These are phyloP conservation scores for Zootoca vivipara DNA, from an alignment of 2,113 vertebrate genomes.

Conservation along the genomic window DNA sequence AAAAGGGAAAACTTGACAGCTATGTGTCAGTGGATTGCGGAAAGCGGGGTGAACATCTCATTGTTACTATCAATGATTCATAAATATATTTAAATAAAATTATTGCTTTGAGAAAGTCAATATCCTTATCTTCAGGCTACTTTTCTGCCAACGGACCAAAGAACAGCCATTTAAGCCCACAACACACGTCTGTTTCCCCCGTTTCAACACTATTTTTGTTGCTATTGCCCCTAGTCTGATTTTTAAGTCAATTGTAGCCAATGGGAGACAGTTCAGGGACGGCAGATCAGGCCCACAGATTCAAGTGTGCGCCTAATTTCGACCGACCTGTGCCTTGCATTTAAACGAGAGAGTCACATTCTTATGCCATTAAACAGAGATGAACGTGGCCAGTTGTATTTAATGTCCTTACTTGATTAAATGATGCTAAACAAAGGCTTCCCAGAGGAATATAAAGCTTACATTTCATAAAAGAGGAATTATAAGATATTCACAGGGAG, in stretches of 20 bases:
- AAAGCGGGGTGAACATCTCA: slow-evolving; percentile 25
- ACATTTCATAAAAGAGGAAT: slow-evolving; percentile 74
- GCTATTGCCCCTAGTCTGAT: neutral
- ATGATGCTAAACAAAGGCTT: slow-evolving; percentile 79
- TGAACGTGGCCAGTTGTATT: slow-evolving; percentile 72
- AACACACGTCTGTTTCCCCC: neutral
- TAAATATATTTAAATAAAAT: neutral
- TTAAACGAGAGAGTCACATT: slow-evolving; percentile 46
- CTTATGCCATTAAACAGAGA: slow-evolving; percentile 73
- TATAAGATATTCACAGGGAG: slow-evolving; percentile 71
- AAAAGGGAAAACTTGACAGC: no score
- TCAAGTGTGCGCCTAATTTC: slow-evolving; percentile 60
- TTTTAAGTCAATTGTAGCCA: neutral
- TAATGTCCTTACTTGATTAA: slow-evolving; percentile 76
- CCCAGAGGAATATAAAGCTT: slow-evolving; percentile 78
- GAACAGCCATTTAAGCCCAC: neutral
- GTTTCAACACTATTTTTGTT: neutral
- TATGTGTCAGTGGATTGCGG: slow-evolving; percentile 42
- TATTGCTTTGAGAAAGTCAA: slow-evolving; percentile 26
- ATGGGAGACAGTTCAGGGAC: neutral
- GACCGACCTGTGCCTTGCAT: slow-evolving; percentile 46
- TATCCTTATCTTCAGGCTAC: neutral
- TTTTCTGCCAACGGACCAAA: neutral
- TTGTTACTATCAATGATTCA: slow-evolving; percentile 38
- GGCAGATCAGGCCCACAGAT: slow-evolving; percentile 46